phyloP scores from a whole-genome alignment of 2,113 vertebrate genomes.

The Leucosticte australis region DNA sequence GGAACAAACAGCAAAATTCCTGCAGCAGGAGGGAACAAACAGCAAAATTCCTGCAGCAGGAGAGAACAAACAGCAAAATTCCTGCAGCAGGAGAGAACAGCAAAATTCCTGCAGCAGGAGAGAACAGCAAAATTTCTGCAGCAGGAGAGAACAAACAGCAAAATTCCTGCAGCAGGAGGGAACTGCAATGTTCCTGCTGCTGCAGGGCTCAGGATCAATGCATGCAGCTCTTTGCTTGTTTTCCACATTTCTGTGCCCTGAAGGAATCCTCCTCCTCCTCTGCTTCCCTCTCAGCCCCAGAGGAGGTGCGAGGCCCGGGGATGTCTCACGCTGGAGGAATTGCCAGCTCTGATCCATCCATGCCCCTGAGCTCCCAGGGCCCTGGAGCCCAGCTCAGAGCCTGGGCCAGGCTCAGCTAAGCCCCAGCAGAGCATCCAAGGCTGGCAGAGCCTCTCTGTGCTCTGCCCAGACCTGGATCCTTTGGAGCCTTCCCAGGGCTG shows the following conservation, averaged over 20 bases:
- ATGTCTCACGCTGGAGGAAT: not conserved
- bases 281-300: not conserved
- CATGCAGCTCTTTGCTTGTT: not conserved
- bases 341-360: not conserved
- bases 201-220: not conserved
- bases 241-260: not conserved
- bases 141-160: not conserved
- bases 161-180: not conserved
- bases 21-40: no score
- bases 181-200: not conserved
- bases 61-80: rapidly evolving
- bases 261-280: not conserved
- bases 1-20: not conserved
- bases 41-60: not conserved
- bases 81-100: not conserved
- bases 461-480: not conserved
- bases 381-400: not conserved
- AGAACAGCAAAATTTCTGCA: not conserved
- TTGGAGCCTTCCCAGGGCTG: conserved; percentile 30
- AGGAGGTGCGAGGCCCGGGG: not conserved
- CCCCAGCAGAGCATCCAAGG: not conserved
- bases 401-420: not conserved
- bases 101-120: not conserved
- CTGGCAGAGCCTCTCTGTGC: not conserved
- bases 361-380: not conserved